phyloP scores from a whole-genome alignment of 2,113 vertebrate species.

The Malurus cyaneus region DNA sequence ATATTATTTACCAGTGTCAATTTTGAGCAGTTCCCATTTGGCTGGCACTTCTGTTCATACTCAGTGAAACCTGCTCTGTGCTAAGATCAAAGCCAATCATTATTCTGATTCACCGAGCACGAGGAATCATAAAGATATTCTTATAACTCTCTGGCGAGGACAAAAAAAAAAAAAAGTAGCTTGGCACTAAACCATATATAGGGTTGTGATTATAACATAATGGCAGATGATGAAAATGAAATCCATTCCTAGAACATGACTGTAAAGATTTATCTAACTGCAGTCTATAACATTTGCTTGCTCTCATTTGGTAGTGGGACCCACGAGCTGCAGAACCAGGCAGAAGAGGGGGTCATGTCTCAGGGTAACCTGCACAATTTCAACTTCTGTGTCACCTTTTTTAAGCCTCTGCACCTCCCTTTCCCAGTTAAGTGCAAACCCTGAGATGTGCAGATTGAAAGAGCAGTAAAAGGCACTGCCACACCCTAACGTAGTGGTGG shows the following conservation, averaged over 20 bases:
- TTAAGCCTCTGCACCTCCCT: not conserved
- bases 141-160: not conserved
- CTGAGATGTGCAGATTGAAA: not conserved
- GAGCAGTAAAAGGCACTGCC: not conserved
- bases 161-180: not conserved
- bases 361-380: not conserved
- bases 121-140: not conserved
- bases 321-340: not conserved
- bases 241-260: not conserved
- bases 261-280: not conserved
- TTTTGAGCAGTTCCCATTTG: conserved; percentile 32
- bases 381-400: not conserved
- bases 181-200: not conserved
- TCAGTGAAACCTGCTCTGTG: conserved; percentile 2
- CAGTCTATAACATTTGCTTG: not conserved
- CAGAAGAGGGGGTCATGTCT: not conserved
- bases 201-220: not conserved
- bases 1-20: conserved; percentile 9
- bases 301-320: not conserved
- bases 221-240: not conserved
- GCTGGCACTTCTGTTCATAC: not conserved
- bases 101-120: not conserved
- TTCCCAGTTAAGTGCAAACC: not conserved
- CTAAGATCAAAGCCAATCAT: conserved; percentile 22
- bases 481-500: rapidly evolving